Base-by-base conservation (phyloP, 2,113 vertebrate genomes). In the Brevimyrus niger region DNA sequence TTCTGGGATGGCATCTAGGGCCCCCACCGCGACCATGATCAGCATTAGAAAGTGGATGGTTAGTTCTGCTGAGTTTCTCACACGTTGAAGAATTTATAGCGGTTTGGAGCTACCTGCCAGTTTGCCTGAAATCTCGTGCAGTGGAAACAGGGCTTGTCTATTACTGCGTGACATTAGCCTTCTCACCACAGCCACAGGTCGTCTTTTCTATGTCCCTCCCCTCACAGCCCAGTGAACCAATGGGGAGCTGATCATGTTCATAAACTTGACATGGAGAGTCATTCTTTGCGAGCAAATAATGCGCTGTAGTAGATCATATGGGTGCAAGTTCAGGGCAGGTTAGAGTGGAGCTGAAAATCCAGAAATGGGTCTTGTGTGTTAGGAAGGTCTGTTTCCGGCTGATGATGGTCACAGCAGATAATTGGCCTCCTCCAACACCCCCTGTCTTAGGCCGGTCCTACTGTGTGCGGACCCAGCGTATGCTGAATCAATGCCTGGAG, bases 401-500 rank as follows among this genome's bases (percentile, higher is more conserved):
- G 2, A 8, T 50, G 3, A 51, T 4, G 8, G 13, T 73, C 3
- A 15, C 44, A 27, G 35, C 38, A 69, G 0, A 61, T 61, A 9
- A 27, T 1, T 6, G 46, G 7, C 85, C 23, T 87, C n/a, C 55
- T 88, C 10, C 21, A 15, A n/a, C 38, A 19, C 10, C 17, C 47
- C 47, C 80, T 44, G n/a, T 50, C 93, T 61, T 91, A 99, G 98
- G 98, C 51, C 98, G 98, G 13, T 99, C 98, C 0, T 99, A 99
- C 89, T 98, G 97, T 47, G 97, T 99, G 1, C 97, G 97, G 91
- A 98, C 98, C 51, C 97, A 99, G 95, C 96, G 98, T 83, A 99
- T 98, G 98, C 94, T 99, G 92, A 99, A 99, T 94, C 98, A 99
- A 90, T 99, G 98, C 95, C 95, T 99, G 92, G 98, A 99, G 94